Evolutionary conservation across 2,113 vertebrate species (phyloP), one percentile per base, ranked within the genome.

Genomic region (Malaclemys terrapin): DNA sequence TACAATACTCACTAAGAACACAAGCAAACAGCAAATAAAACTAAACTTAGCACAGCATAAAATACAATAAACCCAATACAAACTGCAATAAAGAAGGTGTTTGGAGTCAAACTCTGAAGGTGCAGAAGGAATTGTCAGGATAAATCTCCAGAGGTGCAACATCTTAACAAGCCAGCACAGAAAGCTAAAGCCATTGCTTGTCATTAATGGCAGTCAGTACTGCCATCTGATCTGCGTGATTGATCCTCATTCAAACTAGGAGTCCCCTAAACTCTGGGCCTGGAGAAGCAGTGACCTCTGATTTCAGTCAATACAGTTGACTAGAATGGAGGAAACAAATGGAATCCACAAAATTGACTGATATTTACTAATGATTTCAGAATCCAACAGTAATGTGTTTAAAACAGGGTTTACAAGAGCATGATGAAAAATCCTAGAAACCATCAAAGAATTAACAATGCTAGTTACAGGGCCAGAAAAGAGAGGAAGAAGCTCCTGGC

Each of bases 331-430:
- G 7, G 45, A 76, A 25, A 62, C 87, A 95, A 96, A 89, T 90
- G 75, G 93, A 87, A 93, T 91, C 10, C 82, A 85, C 89, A 91
- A 96, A 95, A 93, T 96, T 80, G 86, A 91, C 54, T 96, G 94
- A 94, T 97, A 96, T 96, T 92, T 90, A 45, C 42, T 97, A 92
- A 97, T 95, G 95, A 96, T 96, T 97, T 97, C 94, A 91, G 96
- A 97, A 92, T 86, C 88, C 92, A 91, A 14, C 72, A 24, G 20
- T 6, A 42, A 22, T 11, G 11, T 45, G 42, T 24, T 76, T 45
- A 96, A 84, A 81, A 80, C 89, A 96, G 94, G 93, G 92, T 92
- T 95, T 92, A 88, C 91, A 93, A 97, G 94, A 95, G 94, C 93
- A 88, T 96, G 94, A 97, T 96, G 93, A 95, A 96, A 97, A 93